Conservation (phyloP, 1,140 invertebrate species). For the Papilio dardanus region DNA sequence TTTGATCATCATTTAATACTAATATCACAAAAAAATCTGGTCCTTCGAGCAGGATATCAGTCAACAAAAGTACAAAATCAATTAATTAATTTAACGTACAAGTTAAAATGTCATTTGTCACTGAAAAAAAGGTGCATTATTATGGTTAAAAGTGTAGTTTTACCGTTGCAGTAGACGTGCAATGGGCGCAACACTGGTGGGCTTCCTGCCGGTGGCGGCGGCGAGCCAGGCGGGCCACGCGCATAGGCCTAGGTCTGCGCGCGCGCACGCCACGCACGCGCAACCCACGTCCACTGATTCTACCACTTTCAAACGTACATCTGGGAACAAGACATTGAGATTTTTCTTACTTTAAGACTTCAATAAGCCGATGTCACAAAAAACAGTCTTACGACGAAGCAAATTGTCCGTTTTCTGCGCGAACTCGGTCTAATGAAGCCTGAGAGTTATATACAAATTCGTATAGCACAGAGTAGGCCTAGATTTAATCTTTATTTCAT, state of each 20-base stretch:
- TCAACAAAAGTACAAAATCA: not conserved
- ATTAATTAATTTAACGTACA: too few relatives aligned
- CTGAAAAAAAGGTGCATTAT: too few relatives aligned
- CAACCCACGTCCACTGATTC: conserved; percentile 68
- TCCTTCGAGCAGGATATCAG: not conserved
- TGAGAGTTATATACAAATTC: too few relatives aligned
- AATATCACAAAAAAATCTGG: not conserved
- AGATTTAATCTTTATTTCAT: too few relatives aligned
- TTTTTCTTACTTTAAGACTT: too few relatives aligned
- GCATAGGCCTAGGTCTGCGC: conserved; percentile 63
- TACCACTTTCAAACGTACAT: conserved; percentile 69
- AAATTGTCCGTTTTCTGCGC: too few relatives aligned
- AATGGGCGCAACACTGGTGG: conserved; percentile 56
- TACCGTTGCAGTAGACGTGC: conserved; percentile 61
- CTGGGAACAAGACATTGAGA: conserved; percentile 44
- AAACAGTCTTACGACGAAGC: too few relatives aligned
- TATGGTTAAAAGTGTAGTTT: not conserved
- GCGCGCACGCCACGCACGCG: conserved; percentile 72
- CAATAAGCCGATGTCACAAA: too few relatives aligned
- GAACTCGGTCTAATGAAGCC: too few relatives aligned
- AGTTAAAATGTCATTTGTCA: too few relatives aligned
- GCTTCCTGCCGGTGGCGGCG: conserved; percentile 42
- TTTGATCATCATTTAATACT: conserved; percentile 61
- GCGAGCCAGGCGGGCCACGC: conserved; percentile 69
- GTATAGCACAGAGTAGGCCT: too few relatives aligned